Conservation (phyloP, 2,113 vertebrate genomes). For the Chloroceryle aenea region DNA sequence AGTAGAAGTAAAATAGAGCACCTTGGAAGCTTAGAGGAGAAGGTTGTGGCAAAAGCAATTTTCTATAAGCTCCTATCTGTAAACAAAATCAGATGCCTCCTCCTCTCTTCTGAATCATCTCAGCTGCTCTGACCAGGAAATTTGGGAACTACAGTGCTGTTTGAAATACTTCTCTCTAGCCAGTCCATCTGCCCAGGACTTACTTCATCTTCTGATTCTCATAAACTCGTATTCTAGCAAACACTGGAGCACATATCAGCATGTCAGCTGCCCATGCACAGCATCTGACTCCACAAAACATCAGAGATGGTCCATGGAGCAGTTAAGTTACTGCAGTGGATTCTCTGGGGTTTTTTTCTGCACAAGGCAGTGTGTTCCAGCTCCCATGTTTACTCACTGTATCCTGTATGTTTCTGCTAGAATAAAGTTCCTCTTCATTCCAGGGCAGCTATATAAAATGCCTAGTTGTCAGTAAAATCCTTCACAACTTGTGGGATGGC, state of each 20-base stretch:
- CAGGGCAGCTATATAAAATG: background rate
- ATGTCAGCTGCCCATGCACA: background rate
- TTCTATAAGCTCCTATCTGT: background rate
- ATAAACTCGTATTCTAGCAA: background rate
- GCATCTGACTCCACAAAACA: background rate
- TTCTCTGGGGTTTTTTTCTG: background rate
- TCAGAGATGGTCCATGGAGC: background rate
- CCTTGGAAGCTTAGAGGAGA: background rate
- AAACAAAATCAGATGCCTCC: background rate
- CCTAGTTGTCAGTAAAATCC: background rate
- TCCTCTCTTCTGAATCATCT: background rate
- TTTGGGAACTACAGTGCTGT: background rate
- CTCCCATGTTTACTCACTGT: background rate
- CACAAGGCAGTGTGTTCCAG: background rate
- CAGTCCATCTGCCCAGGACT: background rate
- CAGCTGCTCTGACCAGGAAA: background rate
- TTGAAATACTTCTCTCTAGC: background rate
- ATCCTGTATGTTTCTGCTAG: background rate
- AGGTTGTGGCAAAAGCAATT: background rate
- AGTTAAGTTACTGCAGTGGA: background rate
- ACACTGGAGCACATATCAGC: fast-evolving
- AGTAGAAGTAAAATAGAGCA: background rate
- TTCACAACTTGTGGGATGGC: background rate
- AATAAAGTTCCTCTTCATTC: slow-evolving; percentile 34
- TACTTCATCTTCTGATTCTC: background rate